phyloP scores from a whole-genome alignment of 1,140 invertebrate genomes.

The Neuroterus valhalla region DNA sequence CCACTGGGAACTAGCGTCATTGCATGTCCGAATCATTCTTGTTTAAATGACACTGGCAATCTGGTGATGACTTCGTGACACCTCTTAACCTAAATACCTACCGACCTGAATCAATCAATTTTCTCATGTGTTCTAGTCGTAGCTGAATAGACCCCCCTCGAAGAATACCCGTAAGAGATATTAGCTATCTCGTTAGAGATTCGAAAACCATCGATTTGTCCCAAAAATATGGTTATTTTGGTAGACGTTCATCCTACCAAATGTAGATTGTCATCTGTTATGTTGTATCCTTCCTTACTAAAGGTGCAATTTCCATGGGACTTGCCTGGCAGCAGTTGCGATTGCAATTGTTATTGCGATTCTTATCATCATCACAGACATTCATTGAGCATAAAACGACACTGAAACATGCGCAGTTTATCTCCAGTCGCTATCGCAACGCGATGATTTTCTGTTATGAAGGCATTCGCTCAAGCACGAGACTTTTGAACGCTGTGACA shows the following conservation, averaged over 20 bases:
- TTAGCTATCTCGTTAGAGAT: too few relatives aligned
- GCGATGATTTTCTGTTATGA: background rate
- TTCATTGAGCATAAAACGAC: background rate
- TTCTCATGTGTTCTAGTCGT: background rate
- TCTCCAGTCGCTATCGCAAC: background rate
- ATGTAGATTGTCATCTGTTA: too few relatives aligned
- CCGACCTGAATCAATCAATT: background rate
- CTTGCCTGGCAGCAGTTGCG: background rate
- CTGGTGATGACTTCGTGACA: background rate
- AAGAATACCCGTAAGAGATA: too few relatives aligned
- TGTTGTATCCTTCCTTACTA: background rate
- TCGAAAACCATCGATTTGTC: too few relatives aligned
- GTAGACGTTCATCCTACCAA: too few relatives aligned
- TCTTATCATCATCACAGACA: background rate
- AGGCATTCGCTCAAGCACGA: background rate
- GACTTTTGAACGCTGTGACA: constrained; percentile 31
- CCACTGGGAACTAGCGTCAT: background rate
- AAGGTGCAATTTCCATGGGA: background rate
- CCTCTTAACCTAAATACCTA: background rate
- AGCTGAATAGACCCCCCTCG: too few relatives aligned
- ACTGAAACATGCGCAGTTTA: background rate
- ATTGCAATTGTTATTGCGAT: too few relatives aligned
- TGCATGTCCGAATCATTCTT: background rate
- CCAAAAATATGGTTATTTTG: too few relatives aligned
- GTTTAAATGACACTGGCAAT: background rate